phyloP scores from a whole-genome alignment of 2,888 invertebrate species.

The Cephus pygmeus region DNA sequence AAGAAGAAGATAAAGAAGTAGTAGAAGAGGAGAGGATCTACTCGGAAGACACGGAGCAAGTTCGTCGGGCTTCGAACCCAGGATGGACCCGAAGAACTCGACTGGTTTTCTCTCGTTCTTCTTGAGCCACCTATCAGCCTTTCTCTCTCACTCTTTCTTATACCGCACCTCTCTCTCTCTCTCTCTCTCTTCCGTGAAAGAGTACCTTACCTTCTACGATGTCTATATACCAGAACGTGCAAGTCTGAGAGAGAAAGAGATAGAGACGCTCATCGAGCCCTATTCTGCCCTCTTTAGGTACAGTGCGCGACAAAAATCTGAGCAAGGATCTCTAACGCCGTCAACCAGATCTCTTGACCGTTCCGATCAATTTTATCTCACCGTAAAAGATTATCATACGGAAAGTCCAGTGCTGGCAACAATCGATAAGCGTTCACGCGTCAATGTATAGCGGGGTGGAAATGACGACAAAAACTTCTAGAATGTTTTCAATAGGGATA shows the following conservation, averaged over 20 bases:
- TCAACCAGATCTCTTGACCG: too few species aligned
- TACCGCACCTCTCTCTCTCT: slow-evolving; percentile 7
- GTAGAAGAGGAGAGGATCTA: neutral
- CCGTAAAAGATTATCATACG: too few species aligned
- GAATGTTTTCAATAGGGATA: too few species aligned
- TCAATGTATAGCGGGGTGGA: too few species aligned
- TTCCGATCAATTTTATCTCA: too few species aligned
- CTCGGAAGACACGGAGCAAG: slow-evolving; percentile 5
- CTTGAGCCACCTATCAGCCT: slow-evolving; percentile 16
- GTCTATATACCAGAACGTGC: too few species aligned
- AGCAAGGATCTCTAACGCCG: neutral
- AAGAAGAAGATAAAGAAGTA: slow-evolving; percentile 8
- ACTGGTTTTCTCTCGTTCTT: slow-evolving; percentile 12
- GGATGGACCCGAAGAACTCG: slow-evolving; percentile 36
- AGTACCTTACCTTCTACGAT: too few species aligned
- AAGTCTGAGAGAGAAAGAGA: too few species aligned
- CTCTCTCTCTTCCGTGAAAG: slow-evolving; percentile 12
- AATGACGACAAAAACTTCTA: too few species aligned
- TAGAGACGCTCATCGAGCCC: too few species aligned
- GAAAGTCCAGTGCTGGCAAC: too few species aligned
- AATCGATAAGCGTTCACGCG: too few species aligned
- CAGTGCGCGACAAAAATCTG: slow-evolving; percentile 1
- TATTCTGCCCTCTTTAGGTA: slow-evolving; percentile 2
- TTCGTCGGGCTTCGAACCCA: slow-evolving; percentile 42
- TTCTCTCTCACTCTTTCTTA: slow-evolving; percentile 15